Evolutionary conservation across 2,888 invertebrate genomes (phyloP), one percentile per base, ranked within the genome.

Genomic region (Cheilosia scutellata): DNA sequence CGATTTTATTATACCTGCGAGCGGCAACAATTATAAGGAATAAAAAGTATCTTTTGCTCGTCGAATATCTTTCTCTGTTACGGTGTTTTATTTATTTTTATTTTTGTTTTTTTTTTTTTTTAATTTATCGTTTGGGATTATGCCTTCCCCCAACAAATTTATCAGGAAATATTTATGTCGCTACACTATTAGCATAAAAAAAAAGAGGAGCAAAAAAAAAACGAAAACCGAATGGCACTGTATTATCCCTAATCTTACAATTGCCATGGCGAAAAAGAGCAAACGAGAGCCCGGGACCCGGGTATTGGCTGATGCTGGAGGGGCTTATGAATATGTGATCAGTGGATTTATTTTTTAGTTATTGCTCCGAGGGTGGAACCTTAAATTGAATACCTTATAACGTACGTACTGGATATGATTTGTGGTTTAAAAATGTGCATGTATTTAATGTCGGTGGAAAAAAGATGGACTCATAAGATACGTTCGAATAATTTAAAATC

Each of bases 111-210:
- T 42, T 42, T 66, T 68, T 58, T 66, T 47, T 68, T 75, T 76
- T 71, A 86, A 86, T 86, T 86, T 86, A 86, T 86, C 66, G 72
- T 51, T 49, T 65, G 71, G 86, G 80, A 76, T 82, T 86, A 80
- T 62, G 57, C 76, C 72, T 62, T 82, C 86, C 47, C 44, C 57
- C 33, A 37, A 57, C 60, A 68, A 82, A 86, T 86, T 86, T 86
- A 86, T 86, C 86, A 76, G 86, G 68, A 77, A 82, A 82, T 86
- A 86, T 86, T 86, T 86, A 86, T 82, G 86, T 86, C 82, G 66
- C 71, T 76, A 76, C 68, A 82, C 60, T 80, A 86, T 82, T 86
- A 80, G 82, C 82, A 82, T 86, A 86, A 68, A 79, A 62, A 74
- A 63, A 42, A 44, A 62, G 40, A 9, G n/a, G 4, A 29, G 29